A percentile compares a stretch with the other conserved stretches of the same genome.
These are phyloP conservation scores for Odontamblyopus rebecca DNA, from an alignment of 2,797 vertebrate species.

Conservation along the genomic window DNA sequence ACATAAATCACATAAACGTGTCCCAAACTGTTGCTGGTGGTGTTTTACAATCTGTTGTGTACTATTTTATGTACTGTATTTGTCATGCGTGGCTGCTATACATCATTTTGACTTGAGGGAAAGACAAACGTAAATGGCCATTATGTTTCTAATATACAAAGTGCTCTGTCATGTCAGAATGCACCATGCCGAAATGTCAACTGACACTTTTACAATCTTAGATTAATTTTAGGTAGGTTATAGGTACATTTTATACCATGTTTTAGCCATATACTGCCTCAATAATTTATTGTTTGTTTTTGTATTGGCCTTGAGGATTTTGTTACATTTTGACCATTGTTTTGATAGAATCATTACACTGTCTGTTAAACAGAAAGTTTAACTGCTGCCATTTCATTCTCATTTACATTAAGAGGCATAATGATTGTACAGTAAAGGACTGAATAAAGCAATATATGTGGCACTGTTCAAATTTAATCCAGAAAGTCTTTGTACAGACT, in stretches of 20 bases:
- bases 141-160: conserved; percentile 11
- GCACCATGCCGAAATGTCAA: conserved; percentile 12
- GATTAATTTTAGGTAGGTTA: neutral
- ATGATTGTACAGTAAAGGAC: conserved; percentile 5
- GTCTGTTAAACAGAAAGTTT: conserved; percentile 7
- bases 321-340: conserved; percentile 21
- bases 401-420: conserved; percentile 3
- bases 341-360: conserved; percentile 55
- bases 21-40: conserved; percentile 45
- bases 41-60: conserved; percentile 54
- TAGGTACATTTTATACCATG: conserved; percentile 15
- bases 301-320: conserved; percentile 1
- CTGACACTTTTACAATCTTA: conserved; percentile 5
- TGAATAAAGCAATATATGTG: conserved; percentile 54
- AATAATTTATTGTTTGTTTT: conserved; percentile 6
- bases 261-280: neutral
- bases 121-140: conserved; percentile 20
- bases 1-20: conserved; percentile 17
- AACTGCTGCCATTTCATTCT: conserved; percentile 17
- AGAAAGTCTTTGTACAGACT: conserved; percentile 25
- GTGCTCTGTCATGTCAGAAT: conserved; percentile 10
- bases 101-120: conserved; percentile 30
- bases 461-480: conserved; percentile 14
- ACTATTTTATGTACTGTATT: conserved; percentile 64
- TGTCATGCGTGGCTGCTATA: conserved; percentile 36